Evolutionary conservation across 2,888 invertebrate genomes (phyloP).

Genomic region (Microctonus brassicae): DNA sequence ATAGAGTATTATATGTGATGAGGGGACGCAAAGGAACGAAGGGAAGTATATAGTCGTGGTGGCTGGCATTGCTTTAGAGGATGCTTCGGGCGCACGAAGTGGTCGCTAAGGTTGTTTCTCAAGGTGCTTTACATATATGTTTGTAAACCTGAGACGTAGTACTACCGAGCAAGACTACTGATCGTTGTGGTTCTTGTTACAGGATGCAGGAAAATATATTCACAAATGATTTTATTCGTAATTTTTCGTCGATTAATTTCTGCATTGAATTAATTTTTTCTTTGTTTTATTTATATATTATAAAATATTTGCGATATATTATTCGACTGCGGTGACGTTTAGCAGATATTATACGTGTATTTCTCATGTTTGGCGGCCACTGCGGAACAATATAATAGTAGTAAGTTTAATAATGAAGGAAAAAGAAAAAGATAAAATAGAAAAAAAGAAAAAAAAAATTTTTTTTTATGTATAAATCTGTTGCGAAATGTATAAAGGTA

Average conservation of each 20-base stretch:
- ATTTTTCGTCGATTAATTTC: too few species aligned
- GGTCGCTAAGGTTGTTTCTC: slow-evolving; percentile 60
- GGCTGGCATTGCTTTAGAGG: slow-evolving; percentile 18
- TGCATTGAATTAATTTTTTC: too few species aligned
- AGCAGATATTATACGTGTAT: too few species aligned
- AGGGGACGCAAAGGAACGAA: slow-evolving; percentile 48
- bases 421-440: background rate
- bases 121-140: slow-evolving; percentile 66
- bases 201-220: background rate
- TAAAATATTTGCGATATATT: background rate
- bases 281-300: too few species aligned
- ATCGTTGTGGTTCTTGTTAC: slow-evolving; percentile 61
- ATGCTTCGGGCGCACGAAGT: slow-evolving; percentile 20
- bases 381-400: background rate
- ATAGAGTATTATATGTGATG: slow-evolving; percentile 35
- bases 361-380: background rate
- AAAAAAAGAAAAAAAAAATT: slow-evolving; percentile 30
- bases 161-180: slow-evolving; percentile 66
- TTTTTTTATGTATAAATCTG: slow-evolving; percentile 57
- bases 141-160: slow-evolving; percentile 69
- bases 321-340: too few species aligned
- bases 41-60: slow-evolving; percentile 34
- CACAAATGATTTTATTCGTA: background rate
- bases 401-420: background rate
- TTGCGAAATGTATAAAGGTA: slow-evolving; percentile 57